Conservation (phyloP, 2,797 vertebrate species). For the Scleropages formosus region DNA sequence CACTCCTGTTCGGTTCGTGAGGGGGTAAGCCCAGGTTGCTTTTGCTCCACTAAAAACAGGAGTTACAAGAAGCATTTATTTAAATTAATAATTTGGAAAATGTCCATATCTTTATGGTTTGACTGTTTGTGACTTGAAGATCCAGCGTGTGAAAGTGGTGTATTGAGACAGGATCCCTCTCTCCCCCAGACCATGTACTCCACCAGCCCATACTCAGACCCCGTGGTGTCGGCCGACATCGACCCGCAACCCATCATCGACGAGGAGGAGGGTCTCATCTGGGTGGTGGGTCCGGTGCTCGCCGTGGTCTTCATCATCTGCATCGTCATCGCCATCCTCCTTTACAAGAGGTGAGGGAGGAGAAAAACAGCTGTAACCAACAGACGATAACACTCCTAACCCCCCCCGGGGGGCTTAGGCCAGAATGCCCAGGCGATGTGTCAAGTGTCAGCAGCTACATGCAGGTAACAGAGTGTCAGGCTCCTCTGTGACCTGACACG, state of each 20-base stretch:
- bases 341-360: conserved; percentile 90
- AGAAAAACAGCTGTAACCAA: background rate
- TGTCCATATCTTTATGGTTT: no score
- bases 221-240: conserved; percentile 90
- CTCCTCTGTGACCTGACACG: no score
- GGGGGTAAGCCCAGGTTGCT: no score
- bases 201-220: conserved; percentile 95
- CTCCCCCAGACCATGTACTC: conserved; percentile 88
- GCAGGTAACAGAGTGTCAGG: background rate
- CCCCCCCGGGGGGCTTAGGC: background rate
- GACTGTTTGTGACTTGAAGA: no score
- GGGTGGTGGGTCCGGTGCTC: conserved; percentile 97
- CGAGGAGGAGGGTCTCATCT: conserved; percentile 97
- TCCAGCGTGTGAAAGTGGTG: no score
- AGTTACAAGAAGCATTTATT: no score
- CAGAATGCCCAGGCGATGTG: background rate
- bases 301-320: conserved; percentile 99
- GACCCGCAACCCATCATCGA: conserved; percentile 97
- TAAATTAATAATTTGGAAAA: no score
- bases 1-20: no score
- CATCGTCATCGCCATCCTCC: conserved; percentile 97
- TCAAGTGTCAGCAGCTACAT: background rate
- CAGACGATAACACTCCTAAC: background rate
- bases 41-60: no score
- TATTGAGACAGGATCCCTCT: background rate